Base-by-base conservation (phyloP, 2,113 vertebrate genomes). In the Oncorhynchus mykiss region DNA sequence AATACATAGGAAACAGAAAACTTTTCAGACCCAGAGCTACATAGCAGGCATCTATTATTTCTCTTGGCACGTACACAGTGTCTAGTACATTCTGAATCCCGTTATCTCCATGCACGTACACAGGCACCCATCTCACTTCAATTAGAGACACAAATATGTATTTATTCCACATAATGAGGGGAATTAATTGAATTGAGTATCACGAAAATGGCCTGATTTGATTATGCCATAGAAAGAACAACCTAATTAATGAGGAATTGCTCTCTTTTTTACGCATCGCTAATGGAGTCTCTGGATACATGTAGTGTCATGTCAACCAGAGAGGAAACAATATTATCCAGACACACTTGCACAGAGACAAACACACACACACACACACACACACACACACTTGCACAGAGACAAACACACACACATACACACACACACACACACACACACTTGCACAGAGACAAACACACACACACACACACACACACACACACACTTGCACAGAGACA, bases 141-240 rank as follows among this genome's bases (percentile, higher is more conserved):
- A 71, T 78, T 79, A 77, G 25, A 67, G 24, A 76, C 24, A 8
- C 11, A 76, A 68, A 78, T 78, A 83, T 74, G 74, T 68, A 88
- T 81, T 80, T 18, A 84, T 83, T 72, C 70, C 57, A 66, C 75
- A 67, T 72, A 80, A 76, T 74, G 73, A 78, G 39, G 27, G 24
- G 70, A 76, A 71, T 29, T 39, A 0, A 75, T 74, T 74, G 67
- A 48, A 76, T 68, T 70, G 69, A 62, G 69, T 67, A 27, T 83
- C 71, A 62, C 4, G n/a, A 78, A 76, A 66, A 68, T 66, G 65
- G 12, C 70, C 34, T 65, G 31, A 82, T 81, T 73, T 81, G 71
- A 82, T 80, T 76, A 70, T 34, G 16, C 57, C 4, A 66, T 54
- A 81, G 49, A 70, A 87, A 78, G 29, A 78, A 75, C 22, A 71